Base-by-base conservation (phyloP, 2,797 vertebrate genomes). In the Pachyuromys duprasi region DNA sequence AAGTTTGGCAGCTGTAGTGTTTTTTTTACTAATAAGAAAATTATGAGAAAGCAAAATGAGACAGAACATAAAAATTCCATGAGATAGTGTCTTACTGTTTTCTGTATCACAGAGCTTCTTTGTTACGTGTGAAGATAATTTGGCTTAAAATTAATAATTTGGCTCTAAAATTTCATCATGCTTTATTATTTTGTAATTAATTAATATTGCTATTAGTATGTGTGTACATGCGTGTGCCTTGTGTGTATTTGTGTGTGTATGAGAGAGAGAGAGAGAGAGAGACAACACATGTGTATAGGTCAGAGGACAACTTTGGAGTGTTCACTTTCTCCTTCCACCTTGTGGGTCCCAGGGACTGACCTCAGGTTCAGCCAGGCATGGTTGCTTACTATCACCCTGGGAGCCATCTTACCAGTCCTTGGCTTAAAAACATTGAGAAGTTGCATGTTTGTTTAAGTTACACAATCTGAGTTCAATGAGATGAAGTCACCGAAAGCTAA, bases 131-230 rank as follows among this genome's bases (percentile, higher is more conserved):
- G 39, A 26, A 86, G 70, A 90, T 83, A 60, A 86, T 89, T 88
- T 93, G 74, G 53, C 15, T 78, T 89, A 70, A 92, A 86, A 95
- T 78, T 89, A 70, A 92, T 82, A 95, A 70, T 79, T 49, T 20
- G 90, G 13, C 13, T 86, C 20, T 69, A 67, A 53, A n/a, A 49
- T 49, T 53, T 14, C 31, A 24, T n/a, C 18, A 22, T 14, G n/a
- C 67, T 65, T 8, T 31, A 49, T 49, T 55, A 20, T 31, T 49
- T 76, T 49, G 13, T 49, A 17, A 42, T 76, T 45, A 31, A 74
- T 42, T 42, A 74, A 26, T 74, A 70, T 36, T 26, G 11, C 11
- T 69, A 39, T 75, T 26, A 45, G 42, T 14, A 13, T 26, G 26
- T 42, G 28, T 42, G 8, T 42, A 28, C 45, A 11, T 31, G 36